Percentiles rank a stretch among this genome's conserved stretches.
These are phyloP conservation scores for Uloborus plumipes DNA, from an alignment of 2,888 invertebrate species.

Conservation along the genomic window DNA sequence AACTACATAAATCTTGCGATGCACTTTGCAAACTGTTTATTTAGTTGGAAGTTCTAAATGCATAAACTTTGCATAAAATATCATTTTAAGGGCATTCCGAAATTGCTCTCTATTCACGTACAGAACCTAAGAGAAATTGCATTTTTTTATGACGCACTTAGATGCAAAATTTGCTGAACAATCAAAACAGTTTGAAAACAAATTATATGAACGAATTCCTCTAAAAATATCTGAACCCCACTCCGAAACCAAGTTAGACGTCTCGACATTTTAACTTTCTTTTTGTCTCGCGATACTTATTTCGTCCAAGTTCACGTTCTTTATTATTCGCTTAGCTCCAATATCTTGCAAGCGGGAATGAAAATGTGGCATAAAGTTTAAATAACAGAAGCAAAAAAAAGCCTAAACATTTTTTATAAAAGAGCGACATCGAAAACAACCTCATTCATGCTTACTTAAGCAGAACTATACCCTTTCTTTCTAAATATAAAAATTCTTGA, in stretches of 20 bases:
- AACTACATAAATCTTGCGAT: too few relatives aligned
- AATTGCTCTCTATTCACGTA: conserved; percentile 17
- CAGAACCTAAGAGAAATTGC: conserved; percentile 17
- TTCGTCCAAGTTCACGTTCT: conserved; percentile 16
- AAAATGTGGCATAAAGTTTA: conserved; percentile 32
- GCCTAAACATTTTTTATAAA: conserved; percentile 30
- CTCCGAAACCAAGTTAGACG: conserved; percentile 4
- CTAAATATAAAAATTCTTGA: conserved; percentile 17
- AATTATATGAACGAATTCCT: conserved; percentile 20
- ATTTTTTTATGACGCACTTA: conserved; percentile 31
- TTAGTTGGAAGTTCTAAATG: too few relatives aligned
- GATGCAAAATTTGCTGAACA: conserved; percentile 25
- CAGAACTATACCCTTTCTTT: conserved; percentile 16
- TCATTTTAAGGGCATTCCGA: conserved; percentile 6
- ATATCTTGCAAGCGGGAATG: conserved; percentile 12
- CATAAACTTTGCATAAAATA: conserved; percentile 17
- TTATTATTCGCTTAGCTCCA: conserved; percentile 10
- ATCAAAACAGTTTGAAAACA: conserved; percentile 21
- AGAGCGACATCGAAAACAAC: conserved; percentile 18
- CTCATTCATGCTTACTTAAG: conserved; percentile 38
- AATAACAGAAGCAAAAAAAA: conserved; percentile 18
- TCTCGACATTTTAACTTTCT: conserved; percentile 12
- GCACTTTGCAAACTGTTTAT: too few relatives aligned
- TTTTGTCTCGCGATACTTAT: background rate
- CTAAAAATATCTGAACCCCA: conserved; percentile 17